phyloP scores from a whole-genome alignment of 2,888 invertebrate species.

The Meteorus cinctellus region DNA sequence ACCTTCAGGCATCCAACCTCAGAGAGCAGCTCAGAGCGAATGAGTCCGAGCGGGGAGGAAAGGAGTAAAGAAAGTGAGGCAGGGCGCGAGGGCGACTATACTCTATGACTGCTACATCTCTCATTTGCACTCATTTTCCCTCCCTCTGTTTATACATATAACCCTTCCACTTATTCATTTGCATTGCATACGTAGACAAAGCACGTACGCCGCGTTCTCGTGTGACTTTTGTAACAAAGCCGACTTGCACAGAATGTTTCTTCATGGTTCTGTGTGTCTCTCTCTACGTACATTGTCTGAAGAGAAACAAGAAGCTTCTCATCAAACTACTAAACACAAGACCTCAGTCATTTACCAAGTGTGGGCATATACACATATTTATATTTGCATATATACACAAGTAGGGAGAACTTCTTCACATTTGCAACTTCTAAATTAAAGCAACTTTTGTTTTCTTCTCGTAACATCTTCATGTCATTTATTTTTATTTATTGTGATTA shows the following conservation, averaged over 20 bases:
- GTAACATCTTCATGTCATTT: not conserved
- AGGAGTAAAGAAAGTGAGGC: not conserved
- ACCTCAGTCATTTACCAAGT: not conserved
- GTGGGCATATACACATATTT: not conserved
- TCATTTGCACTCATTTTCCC: slow-evolving; percentile 26
- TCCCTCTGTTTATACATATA: slow-evolving; percentile 46
- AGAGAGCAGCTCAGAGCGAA: slow-evolving; percentile 8
- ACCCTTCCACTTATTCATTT: slow-evolving; percentile 21
- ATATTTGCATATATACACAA: not conserved
- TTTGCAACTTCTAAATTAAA: slow-evolving; percentile 6
- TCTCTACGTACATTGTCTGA: not conserved
- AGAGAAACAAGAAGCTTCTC: slow-evolving; percentile 10
- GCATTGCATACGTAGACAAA: slow-evolving; percentile 34
- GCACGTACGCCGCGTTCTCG: slow-evolving; percentile 21
- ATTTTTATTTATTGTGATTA: not conserved
- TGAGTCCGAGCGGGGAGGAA: not conserved
- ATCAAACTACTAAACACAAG: slow-evolving; percentile 11
- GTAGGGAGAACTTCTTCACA: not conserved
- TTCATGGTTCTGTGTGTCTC: not conserved
- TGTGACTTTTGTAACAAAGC: slow-evolving; percentile 37
- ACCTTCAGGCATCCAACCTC: slow-evolving; percentile 27
- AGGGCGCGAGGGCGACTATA: not conserved
- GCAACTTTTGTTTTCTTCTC: not conserved
- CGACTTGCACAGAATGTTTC: slow-evolving; percentile 28
- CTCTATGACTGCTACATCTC: slow-evolving; percentile 14